Base-by-base conservation (phyloP, 2,888 invertebrate genomes). In the Microctonus brassicae region DNA sequence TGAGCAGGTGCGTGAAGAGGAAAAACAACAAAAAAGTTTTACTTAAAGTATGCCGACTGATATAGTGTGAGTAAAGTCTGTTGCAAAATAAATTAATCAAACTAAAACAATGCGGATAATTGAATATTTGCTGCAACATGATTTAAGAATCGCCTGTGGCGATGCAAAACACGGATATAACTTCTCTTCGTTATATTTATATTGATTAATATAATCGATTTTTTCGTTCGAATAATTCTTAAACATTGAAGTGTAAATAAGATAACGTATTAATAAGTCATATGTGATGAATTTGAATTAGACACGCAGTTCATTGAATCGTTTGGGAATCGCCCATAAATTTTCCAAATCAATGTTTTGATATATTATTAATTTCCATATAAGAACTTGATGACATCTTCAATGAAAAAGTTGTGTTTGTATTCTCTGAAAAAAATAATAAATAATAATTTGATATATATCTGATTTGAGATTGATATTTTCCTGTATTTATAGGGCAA, bases 41-140 rank as follows among this genome's bases (percentile, higher is more conserved):
- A 57, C 13, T 11, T 13, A 10, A 57, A 29, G 5, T n/a, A 11
- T 26, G 9, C 5, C 29, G 22, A 57, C 24, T 57, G 52, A 53
- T n/a, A 39, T n/a, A 13, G 24, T 9, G n/a, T 26, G 11, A 53
- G 17, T n/a, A 20, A 36, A 55, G 34, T 66, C 34, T 55, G 13
- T 29, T 9, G 33, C n/a, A 36, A 13, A 55, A 81, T 81, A 78
- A n/a, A n/a, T n/a, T n/a, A 77, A 82, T 81, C 80, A 81, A 75
- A 67, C 62, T 71, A 75, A 79, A 81, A 81, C 78, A 82, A 81
- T 81, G 78, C 77, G 75, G 69, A 76, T 79, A 82, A 82, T 81
- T 82, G 82, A 82, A 81, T 82, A 81, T 82, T 80, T 76, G 75
- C 78, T 78, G 47, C 78, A 78, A 79, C 75, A 79, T 82, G 82